Evolutionary conservation across 2,888 invertebrate species (phyloP).

Genomic region (Odontothrips loti): DNA sequence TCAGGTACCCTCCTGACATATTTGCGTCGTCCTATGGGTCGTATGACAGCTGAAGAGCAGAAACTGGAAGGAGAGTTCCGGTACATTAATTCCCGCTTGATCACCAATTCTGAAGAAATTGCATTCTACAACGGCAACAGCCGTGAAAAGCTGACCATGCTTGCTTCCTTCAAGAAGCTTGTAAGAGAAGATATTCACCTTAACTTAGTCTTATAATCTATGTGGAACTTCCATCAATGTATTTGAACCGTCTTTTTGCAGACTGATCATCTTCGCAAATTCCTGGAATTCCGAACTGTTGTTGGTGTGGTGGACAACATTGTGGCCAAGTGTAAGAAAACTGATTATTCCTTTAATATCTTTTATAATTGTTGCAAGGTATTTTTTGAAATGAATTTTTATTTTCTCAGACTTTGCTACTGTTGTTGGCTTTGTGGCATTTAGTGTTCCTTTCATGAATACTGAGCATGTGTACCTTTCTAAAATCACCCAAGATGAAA

Average conservation of each 20-base stretch:
- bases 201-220: slow-evolving; percentile 23
- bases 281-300: slow-evolving; percentile 80
- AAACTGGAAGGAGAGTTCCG: slow-evolving; percentile 97
- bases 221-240: not conserved
- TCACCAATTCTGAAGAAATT: slow-evolving; percentile 95
- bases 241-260: slow-evolving; percentile 43
- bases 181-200: slow-evolving; percentile 42
- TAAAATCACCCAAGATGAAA: slow-evolving; percentile 63
- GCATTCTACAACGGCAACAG: slow-evolving; percentile 77
- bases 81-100: slow-evolving; percentile 92
- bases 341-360: not conserved
- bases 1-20: slow-evolving; percentile 85
- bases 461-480: slow-evolving; percentile 64
- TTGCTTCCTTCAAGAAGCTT: slow-evolving; percentile 85
- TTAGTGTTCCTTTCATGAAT: slow-evolving; percentile 89
- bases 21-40: slow-evolving; percentile 80
- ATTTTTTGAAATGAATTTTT: slow-evolving; percentile 28
- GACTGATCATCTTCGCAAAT: slow-evolving; percentile 77
- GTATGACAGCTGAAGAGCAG: slow-evolving; percentile 90
- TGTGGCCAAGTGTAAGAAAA: slow-evolving; percentile 82
- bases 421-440: slow-evolving; percentile 92
- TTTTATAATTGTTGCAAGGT: slow-evolving; percentile 14
- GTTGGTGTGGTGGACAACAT: slow-evolving; percentile 97
- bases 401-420: slow-evolving; percentile 74
- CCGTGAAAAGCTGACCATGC: slow-evolving; percentile 80